Evolutionary conservation across 2,888 invertebrate genomes (phyloP), one percentile per base, ranked within the genome.

Genomic region (Caenorhabditis uteleia): DNA sequence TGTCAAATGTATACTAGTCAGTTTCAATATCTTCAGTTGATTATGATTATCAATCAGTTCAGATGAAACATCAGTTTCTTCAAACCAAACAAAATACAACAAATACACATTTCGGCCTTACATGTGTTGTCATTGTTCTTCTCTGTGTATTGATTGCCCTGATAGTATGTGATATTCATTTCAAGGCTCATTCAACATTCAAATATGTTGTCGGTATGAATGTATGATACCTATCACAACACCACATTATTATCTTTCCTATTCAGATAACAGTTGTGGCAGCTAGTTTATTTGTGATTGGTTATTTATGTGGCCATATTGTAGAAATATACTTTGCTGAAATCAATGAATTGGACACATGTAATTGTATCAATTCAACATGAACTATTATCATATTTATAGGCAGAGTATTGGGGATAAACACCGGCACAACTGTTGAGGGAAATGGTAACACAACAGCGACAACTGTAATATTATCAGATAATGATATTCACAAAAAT

Each of bases 41-140:
- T n/a, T n/a, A n/a, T n/a, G n/a, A n/a, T n/a, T n/a, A n/a, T n/a
- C n/a, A n/a, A n/a, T n/a, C n/a, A n/a, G 46, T 59, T 31, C 44
- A 59, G 59, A 42, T 53, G 5, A 43, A 36, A 23, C 43, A 48
- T 27, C 56, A 49, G 16, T 16, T 20, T 2, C 21, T 16, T n/a
- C 27, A 21, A 10, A 26, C 31, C 1, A 16, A 5, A 7, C 4
- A n/a, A 18, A 53, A 53, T 26, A 29, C 18, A 2, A 59, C 53
- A n/a, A 53, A 59, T 27, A 59, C 59, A 12, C 59, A 59, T 40
- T 59, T 59, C 14, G 48, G n/a, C 4, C 18, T 59, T 18, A 53
- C 47, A 2, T 31, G 38, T 26, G 48, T 59, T 14, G 18, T 47
- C 18, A 44, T 21, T 21, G n/a, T 16, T 8, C 26, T 59, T 8